Evolutionary conservation across 2,113 vertebrate species (phyloP).

Genomic region (Nycticorax nycticorax): DNA sequence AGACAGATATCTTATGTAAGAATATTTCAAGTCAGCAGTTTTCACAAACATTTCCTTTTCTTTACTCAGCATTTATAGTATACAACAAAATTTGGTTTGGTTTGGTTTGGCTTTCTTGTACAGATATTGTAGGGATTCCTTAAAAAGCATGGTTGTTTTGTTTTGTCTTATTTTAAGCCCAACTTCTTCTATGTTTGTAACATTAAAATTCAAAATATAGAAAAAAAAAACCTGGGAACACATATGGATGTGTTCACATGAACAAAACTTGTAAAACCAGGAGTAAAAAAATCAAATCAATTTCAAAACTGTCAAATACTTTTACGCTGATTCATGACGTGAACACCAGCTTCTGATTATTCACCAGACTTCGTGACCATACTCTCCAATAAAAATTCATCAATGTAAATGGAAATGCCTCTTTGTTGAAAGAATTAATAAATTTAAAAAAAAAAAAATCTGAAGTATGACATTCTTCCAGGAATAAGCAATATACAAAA

Average conservation of each 20-base stretch:
- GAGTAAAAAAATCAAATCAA: background rate
- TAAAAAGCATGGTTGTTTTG: background rate
- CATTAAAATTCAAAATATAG: background rate
- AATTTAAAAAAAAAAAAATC: background rate
- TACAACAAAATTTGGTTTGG: background rate
- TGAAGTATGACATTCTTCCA: background rate
- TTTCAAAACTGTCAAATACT: constrained; percentile 1
- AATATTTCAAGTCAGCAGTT: background rate
- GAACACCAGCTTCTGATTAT: constrained; percentile 15
- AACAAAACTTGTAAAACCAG: background rate
- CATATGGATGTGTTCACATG: background rate
- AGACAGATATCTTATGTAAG: background rate
- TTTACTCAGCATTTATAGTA: background rate
- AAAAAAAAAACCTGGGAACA: background rate
- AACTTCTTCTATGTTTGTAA: background rate
- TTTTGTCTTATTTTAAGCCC: background rate
- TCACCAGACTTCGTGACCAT: background rate
- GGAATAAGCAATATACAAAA: background rate
- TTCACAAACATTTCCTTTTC: background rate
- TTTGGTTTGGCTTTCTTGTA: background rate
- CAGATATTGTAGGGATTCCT: background rate
- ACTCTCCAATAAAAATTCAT: background rate
- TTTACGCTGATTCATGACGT: background rate
- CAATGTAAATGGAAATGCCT: background rate
- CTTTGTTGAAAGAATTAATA: background rate